A percentile compares a stretch with the other conserved stretches of the same genome.
Conservation (phyloP, 2,888 invertebrate genomes). For the Nysson spinosus region DNA sequence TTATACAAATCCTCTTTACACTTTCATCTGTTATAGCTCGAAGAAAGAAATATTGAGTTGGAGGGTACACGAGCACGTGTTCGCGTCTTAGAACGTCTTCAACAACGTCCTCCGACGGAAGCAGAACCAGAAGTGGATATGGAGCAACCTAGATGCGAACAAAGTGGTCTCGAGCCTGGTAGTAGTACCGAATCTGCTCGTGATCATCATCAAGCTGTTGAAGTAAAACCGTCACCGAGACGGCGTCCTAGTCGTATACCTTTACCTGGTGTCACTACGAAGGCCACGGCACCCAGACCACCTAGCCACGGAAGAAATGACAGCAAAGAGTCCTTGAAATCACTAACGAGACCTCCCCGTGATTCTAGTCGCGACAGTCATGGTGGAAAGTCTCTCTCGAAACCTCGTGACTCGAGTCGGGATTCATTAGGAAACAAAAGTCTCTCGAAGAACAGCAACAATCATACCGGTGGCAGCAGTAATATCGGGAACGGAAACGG, state of each 20-base stretch:
- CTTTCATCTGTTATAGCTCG: constrained; percentile 80
- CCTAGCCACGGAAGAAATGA: constrained; percentile 77
- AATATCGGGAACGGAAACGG: constrained; percentile 46
- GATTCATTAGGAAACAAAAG: constrained; percentile 73
- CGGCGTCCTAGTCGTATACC: constrained; percentile 86
- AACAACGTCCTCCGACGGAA: constrained; percentile 77
- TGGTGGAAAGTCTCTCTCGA: constrained; percentile 64
- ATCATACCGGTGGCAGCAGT: constrained; percentile 35
- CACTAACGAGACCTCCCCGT: constrained; percentile 67
- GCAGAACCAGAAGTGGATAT: constrained; percentile 76
- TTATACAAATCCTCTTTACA: background rate
- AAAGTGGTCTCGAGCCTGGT: constrained; percentile 79
- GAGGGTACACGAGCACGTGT: constrained; percentile 89
- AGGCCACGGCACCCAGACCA: constrained; percentile 82
- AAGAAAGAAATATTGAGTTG: constrained; percentile 89
- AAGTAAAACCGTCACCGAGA: constrained; percentile 75
- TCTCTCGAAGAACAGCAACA: constrained; percentile 56
- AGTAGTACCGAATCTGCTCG: constrained; percentile 84
- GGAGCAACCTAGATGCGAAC: constrained; percentile 69
- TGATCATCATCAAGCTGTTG: constrained; percentile 78
- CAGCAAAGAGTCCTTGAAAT: constrained; percentile 73
- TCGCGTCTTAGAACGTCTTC: constrained; percentile 83
- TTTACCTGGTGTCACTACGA: constrained; percentile 79
- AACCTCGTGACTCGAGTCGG: constrained; percentile 68
- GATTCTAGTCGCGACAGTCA: constrained; percentile 72